phyloP scores from a whole-genome alignment of 1,140 invertebrate genomes.

The Caenorhabditis latens region DNA sequence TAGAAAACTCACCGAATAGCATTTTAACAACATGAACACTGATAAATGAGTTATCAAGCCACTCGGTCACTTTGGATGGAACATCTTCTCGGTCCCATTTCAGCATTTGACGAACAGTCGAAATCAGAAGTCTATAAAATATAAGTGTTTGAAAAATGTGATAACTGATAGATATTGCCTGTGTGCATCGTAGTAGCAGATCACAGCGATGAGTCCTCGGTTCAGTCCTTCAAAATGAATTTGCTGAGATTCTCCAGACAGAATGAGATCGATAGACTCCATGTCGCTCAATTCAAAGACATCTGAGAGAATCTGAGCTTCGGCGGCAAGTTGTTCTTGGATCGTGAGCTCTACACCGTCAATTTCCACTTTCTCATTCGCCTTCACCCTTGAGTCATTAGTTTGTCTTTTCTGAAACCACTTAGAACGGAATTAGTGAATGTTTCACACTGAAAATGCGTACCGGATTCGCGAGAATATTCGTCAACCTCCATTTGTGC shows the following conservation, averaged over 20 bases:
- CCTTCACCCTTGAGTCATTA: not conserved
- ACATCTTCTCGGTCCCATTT: slow-evolving; percentile 51
- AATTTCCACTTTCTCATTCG: not conserved
- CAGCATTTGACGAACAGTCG: slow-evolving; percentile 28
- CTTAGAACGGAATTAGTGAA: not conserved
- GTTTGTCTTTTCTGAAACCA: not conserved
- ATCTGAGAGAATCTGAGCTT: slow-evolving; percentile 52
- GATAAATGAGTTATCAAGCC: slow-evolving; percentile 48
- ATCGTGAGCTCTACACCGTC: slow-evolving; percentile 18
- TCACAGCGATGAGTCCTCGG: slow-evolving; percentile 61
- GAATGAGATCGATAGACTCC: slow-evolving; percentile 53
- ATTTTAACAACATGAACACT: slow-evolving; percentile 41
- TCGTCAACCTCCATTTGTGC: slow-evolving; percentile 23
- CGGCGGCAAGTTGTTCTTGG: not conserved
- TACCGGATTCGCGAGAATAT: slow-evolving; percentile 43
- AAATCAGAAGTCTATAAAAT: slow-evolving; percentile 1
- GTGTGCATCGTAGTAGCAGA: slow-evolving; percentile 65
- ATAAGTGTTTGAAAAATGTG: not conserved
- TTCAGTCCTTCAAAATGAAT: slow-evolving; percentile 41
- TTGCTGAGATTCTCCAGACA: slow-evolving; percentile 58
- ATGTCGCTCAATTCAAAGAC: slow-evolving; percentile 52
- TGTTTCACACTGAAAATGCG: not conserved
- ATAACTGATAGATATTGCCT: slow-evolving; percentile 12
- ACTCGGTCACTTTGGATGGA: not conserved
- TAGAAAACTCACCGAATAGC: slow-evolving; percentile 53